These are phyloP conservation scores for Phrynocephalus forsythii DNA, from an alignment of 2,797 vertebrate genomes.

Conservation along the genomic window DNA sequence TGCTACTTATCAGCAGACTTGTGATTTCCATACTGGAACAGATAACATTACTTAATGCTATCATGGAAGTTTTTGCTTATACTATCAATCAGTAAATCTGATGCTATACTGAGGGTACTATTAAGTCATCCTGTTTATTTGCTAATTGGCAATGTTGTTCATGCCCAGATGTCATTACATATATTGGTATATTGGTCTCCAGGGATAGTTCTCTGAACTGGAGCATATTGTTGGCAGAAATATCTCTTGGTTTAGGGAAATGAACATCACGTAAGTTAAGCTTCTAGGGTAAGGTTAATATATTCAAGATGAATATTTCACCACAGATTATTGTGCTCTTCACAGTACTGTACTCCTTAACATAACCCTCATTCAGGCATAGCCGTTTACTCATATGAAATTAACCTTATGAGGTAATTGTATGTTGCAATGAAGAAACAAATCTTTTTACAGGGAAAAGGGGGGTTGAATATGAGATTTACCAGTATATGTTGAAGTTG, in stretches of 20 bases:
- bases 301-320: not conserved
- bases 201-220: not conserved
- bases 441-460: too few relatives aligned
- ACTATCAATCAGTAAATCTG: not conserved
- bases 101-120: not conserved
- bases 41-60: not conserved
- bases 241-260: not conserved
- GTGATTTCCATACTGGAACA: not conserved
- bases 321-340: not conserved
- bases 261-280: not conserved
- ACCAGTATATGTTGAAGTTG: too few relatives aligned
- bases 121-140: not conserved
- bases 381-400: too few relatives aligned
- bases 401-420: too few relatives aligned
- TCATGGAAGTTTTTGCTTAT: not conserved
- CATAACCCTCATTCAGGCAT: not conserved
- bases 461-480: too few relatives aligned
- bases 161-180: not conserved
- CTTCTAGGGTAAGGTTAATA: not conserved
- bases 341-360: not conserved
- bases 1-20: not conserved
- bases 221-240: not conserved
- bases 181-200: not conserved
- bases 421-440: too few relatives aligned
- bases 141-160: slow-evolving; percentile 3